Base-by-base conservation (phyloP, 2,797 vertebrate species). In the Acestrorhynchus altus region DNA sequence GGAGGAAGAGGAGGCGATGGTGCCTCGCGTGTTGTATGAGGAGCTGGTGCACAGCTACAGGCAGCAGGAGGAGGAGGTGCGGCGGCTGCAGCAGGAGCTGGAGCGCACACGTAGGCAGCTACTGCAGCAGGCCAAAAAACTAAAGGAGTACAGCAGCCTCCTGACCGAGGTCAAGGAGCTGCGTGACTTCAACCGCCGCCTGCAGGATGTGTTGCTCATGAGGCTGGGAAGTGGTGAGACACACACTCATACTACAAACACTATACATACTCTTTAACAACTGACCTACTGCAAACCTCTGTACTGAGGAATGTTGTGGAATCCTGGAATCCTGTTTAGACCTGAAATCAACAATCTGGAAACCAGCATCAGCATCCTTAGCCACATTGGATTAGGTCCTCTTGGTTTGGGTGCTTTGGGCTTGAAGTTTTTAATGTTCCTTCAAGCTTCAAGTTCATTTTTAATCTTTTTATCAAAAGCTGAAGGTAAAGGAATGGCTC, bases 91-190 rank as follows among this genome's bases (percentile, higher is more conserved):
- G 82, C 97, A 98, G 91, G 98, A 99, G 90, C 94, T 99, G 75
- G 97, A 99, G 87, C 93, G 97, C 86, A 99, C 98, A 3, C 96
- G 98, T 76, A 92, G 96, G 74, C 98, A 99, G 92, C 95, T 99
- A 78, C 95, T 99, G n/a, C 98, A 99, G 85, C 98, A 99, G 90
- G 97, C 98, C 87, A 99, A 98, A 93, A 99, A 99, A 90, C 95
- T 98, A 46, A 99, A 99, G 90, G 98, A 99, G 87, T 98, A 97
- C 47, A 96, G 98, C 85, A 96, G 95, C 72, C 93, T 99, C 84
- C 93, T 98, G 88, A 97, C 96, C 11, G 98, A 99, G 92, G 98
- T 98, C 88, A 99, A 99, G 90, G 98, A 99, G 89, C 95, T 99
- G 86, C 95, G 98, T 28, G 96, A 98, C 92, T 98, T 99, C 91